Percentiles rank a stretch among this genome's conserved stretches.
phyloP scores from a whole-genome alignment of 2,113 vertebrate genomes.

The Nicator chloris region DNA sequence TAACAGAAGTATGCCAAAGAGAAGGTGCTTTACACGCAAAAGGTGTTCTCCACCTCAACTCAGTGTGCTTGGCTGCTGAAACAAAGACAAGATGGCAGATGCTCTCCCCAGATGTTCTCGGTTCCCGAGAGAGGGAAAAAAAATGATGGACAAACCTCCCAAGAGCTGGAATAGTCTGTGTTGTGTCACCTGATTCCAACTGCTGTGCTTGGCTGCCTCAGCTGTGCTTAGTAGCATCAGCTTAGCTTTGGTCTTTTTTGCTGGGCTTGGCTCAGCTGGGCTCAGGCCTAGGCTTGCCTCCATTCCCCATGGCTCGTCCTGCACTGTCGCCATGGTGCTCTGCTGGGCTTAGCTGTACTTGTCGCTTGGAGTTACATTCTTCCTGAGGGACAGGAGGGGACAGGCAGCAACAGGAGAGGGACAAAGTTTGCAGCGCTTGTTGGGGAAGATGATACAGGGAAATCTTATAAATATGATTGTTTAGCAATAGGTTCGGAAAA shows the following conservation, averaged over 20 bases:
- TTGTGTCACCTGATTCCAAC: background rate
- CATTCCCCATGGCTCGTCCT: background rate
- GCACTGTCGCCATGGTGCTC: background rate
- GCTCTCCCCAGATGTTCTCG: background rate
- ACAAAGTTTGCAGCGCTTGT: background rate
- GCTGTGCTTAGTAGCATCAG: background rate
- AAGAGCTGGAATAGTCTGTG: background rate
- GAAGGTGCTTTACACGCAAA: background rate
- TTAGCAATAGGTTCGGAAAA: too few relatives aligned
- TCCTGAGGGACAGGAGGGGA: background rate
- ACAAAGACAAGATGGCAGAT: background rate
- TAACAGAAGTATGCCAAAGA: background rate
- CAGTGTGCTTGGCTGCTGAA: background rate
- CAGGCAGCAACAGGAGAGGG: background rate
- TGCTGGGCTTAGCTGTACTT: background rate
- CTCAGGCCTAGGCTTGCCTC: background rate
- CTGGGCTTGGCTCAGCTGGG: background rate
- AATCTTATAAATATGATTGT: too few relatives aligned
- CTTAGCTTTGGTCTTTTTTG: accelerated
- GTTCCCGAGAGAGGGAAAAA: background rate
- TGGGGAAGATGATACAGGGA: too few relatives aligned
- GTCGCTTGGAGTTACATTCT: background rate
- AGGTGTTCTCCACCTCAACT: background rate
- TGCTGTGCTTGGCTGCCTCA: background rate
- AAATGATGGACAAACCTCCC: background rate